A percentile compares a stretch with the other conserved stretches of the same genome.
phyloP scores from a whole-genome alignment of 92 coral and sea anemone species.

The Palythoa grandis region DNA sequence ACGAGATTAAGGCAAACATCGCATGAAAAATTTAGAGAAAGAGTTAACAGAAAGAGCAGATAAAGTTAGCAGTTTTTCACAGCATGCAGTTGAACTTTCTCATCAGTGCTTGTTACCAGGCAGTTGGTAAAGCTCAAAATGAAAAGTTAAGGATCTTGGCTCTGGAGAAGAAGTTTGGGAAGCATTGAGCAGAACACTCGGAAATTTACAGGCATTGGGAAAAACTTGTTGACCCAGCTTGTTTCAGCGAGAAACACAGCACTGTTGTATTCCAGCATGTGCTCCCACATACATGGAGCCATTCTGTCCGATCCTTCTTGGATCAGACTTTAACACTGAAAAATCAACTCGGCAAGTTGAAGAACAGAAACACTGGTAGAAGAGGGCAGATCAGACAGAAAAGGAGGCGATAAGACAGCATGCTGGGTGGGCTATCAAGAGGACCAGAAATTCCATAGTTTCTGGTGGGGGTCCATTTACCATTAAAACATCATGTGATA shows the following conservation, averaged over 20 bases:
- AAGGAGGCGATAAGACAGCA: slow-evolving; percentile 15
- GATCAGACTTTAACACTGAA: background rate
- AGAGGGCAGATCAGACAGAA: slow-evolving; percentile 6
- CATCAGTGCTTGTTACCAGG: background rate
- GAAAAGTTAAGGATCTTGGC: background rate
- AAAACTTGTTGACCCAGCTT: background rate
- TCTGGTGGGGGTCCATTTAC: background rate
- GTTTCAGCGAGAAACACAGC: background rate
- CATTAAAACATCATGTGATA: background rate
- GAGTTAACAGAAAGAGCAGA: background rate
- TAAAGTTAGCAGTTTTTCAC: background rate
- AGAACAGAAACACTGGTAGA: background rate
- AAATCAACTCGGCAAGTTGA: background rate
- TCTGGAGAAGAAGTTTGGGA: slow-evolving; percentile 8
- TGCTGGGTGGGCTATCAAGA: slow-evolving; percentile 39
- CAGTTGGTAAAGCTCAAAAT: background rate
- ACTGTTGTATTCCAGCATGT: slow-evolving; percentile 12
- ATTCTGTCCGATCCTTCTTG: slow-evolving; percentile 16
- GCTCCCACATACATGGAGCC: slow-evolving; percentile 7
- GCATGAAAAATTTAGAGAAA: background rate
- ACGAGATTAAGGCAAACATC: background rate
- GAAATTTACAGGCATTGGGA: slow-evolving; percentile 14
- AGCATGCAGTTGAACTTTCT: background rate
- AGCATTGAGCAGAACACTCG: background rate
- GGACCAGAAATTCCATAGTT: background rate